phyloP scores from a whole-genome alignment of 2,888 invertebrate species.

The Eupithecia subumbrata region DNA sequence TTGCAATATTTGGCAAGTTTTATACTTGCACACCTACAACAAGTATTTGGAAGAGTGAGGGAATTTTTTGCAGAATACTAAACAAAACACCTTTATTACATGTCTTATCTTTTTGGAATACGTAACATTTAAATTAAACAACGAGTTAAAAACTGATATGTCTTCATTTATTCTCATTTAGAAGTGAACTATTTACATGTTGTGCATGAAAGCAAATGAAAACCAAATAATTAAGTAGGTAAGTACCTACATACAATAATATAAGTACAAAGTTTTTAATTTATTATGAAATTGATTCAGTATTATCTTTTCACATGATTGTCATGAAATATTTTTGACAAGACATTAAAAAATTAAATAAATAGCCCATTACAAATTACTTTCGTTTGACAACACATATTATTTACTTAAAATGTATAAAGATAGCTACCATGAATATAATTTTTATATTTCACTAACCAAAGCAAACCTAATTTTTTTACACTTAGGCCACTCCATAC shows the following conservation, averaged over 20 bases:
- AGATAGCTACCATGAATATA: slow-evolving; percentile 6
- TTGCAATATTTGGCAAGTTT: too few species aligned
- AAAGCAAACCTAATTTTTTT: background rate
- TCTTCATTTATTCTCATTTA: slow-evolving; percentile 82
- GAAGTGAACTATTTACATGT: slow-evolving; percentile 77
- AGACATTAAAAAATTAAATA: background rate
- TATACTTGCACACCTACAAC: too few species aligned
- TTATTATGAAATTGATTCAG: background rate
- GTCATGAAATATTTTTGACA: background rate
- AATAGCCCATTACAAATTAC: background rate
- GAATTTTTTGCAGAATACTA: too few species aligned
- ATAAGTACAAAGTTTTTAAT: background rate
- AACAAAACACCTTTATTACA: too few species aligned
- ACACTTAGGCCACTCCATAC: slow-evolving; percentile 8
- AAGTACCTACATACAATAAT: background rate
- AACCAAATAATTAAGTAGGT: slow-evolving; percentile 59
- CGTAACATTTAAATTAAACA: slow-evolving; percentile 30
- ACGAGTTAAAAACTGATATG: slow-evolving; percentile 78
- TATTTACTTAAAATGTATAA: background rate
- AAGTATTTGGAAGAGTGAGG: too few species aligned
- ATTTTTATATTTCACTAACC: slow-evolving; percentile 2
- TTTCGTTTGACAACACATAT: background rate
- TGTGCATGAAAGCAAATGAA: slow-evolving; percentile 53
- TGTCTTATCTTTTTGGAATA: background rate
- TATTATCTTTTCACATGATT: background rate